Evolutionary conservation across 2,797 vertebrate genomes (phyloP), one percentile per base, ranked within the genome.

Genomic region (Myoxocephalus aenaeus): DNA sequence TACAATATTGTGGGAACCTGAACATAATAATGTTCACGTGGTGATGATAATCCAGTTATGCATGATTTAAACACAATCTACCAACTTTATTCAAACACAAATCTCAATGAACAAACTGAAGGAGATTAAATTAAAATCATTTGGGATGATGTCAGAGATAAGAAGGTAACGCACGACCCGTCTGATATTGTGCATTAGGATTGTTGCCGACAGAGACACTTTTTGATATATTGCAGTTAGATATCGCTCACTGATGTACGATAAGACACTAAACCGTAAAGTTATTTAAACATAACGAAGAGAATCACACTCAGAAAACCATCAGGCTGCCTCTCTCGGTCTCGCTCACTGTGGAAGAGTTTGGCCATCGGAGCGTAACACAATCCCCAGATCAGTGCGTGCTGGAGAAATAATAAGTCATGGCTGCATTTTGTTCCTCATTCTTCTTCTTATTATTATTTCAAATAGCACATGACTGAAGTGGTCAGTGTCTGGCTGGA

Each of bases 401-500:
- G 77, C 25, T 53, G 17, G 58, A 81, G 66, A 73, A 81, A 85
- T 77, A 76, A 81, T 77, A 81, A 81, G 73, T 72, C 77, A 73
- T 29, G 29, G 69, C 48, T 87, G 73, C 70, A 51, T 44, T 85
- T 87, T 82, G 74, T 73, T 80, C 80, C 82, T 90, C 67, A 79
- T 90, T n/a, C n/a, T n/a, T n/a, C n/a, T n/a, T n/a, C n/a, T n/a
- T 89, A 90, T 83, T 32, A 32, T 5, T 32, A 32, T 79, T 73
- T 75, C 67, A 81, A 85, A 70, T 46, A 66, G 51, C 68, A 69
- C 63, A 81, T 70, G 73, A 73, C 64, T 71, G 40, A 34, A 71
- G 56, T 58, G 62, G 77, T 83, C 71, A 74, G 40, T 48, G 75
- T 79, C 78, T 77, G 68, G 62, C 62, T 65, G 27, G 34, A 48